phyloP scores from a whole-genome alignment of 92 coral and sea anemone genomes.

The Epizoanthus rinbou region DNA sequence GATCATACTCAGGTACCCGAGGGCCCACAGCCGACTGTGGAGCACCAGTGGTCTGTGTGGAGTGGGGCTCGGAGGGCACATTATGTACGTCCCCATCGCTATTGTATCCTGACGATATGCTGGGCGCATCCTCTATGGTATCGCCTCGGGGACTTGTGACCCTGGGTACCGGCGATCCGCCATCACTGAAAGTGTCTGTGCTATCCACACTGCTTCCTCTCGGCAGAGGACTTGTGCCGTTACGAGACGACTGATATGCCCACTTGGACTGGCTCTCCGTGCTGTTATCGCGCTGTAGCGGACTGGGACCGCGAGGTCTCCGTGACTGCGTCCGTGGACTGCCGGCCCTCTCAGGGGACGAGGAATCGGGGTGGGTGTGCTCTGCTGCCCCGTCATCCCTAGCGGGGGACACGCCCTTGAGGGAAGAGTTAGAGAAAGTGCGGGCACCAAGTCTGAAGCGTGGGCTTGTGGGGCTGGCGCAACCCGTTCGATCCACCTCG shows the following conservation, averaged over 20 bases:
- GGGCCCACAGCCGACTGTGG: slow-evolving; percentile 52
- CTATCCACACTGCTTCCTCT: slow-evolving; percentile 38
- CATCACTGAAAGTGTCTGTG: slow-evolving; percentile 33
- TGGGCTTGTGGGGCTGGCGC: slow-evolving; percentile 68
- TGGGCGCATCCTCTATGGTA: slow-evolving; percentile 83
- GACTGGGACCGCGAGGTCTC: slow-evolving; percentile 32
- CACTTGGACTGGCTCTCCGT: slow-evolving; percentile 58
- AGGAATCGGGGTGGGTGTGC: slow-evolving; percentile 2
- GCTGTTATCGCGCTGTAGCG: slow-evolving; percentile 72
- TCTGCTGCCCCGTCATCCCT: slow-evolving; percentile 49
- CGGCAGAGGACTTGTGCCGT: slow-evolving; percentile 62
- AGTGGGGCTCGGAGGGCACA: slow-evolving; percentile 55
- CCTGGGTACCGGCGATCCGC: slow-evolving; percentile 61
- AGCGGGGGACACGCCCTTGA: slow-evolving; percentile 63
- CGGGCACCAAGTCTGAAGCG: slow-evolving; percentile 92
- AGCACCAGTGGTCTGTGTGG: slow-evolving; percentile 39
- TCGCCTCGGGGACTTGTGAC: slow-evolving; percentile 44
- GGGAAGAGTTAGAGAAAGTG: slow-evolving; percentile 82
- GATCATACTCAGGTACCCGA: slow-evolving; percentile 83
- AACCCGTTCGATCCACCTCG: slow-evolving; percentile 60
- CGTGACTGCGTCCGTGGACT: slow-evolving; percentile 33
- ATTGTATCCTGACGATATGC: slow-evolving; percentile 97
- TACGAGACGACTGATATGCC: slow-evolving; percentile 65
- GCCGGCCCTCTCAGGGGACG: slow-evolving; percentile 29
- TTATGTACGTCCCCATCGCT: slow-evolving; percentile 82